Percentiles rank a stretch among this genome's conserved stretches.
Evolutionary conservation across 2,888 invertebrate species (phyloP).

Genomic region (Trachelus troglodyta): DNA sequence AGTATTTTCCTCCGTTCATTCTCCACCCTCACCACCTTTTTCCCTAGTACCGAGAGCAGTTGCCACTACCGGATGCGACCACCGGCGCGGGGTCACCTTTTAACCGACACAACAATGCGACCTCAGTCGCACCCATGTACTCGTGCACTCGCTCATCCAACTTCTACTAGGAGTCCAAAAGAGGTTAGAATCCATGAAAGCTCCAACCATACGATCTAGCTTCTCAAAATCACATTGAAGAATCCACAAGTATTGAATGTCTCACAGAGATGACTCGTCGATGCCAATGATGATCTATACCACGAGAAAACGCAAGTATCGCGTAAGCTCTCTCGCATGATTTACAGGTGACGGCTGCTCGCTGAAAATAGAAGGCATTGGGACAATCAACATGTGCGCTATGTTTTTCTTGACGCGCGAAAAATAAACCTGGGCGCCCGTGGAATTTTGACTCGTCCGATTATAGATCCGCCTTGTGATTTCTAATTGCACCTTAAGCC

Average conservation of each 20-base stretch:
- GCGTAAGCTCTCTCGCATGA: not conserved
- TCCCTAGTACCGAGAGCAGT: not conserved
- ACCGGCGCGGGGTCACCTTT: not conserved
- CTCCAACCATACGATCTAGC: no score
- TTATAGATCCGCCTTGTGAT: not conserved
- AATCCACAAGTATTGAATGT: not conserved
- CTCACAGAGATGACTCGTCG: not conserved
- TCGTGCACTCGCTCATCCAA: not conserved
- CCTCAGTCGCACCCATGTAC: not conserved
- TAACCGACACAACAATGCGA: constrained; percentile 1
- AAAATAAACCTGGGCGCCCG: constrained; percentile 42
- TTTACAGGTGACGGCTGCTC: constrained; percentile 18
- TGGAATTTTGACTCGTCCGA: constrained; percentile 32
- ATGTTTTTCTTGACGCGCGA: constrained; percentile 32
- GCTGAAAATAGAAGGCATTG: constrained; percentile 37
- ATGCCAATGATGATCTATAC: not conserved
- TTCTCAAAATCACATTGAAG: no score
- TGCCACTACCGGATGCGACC: not conserved
- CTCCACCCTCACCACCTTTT: constrained; percentile 27
- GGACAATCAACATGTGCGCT: constrained; percentile 26
- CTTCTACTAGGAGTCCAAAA: not conserved
- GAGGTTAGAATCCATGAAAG: not conserved
- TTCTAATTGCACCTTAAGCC: constrained; percentile 32
- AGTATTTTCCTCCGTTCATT: constrained; percentile 24
- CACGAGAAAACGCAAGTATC: not conserved